These are phyloP conservation scores for Hydrozoanthus tunicans DNA, from an alignment of 64 coral and sea anemone species.

Conservation along the genomic window DNA sequence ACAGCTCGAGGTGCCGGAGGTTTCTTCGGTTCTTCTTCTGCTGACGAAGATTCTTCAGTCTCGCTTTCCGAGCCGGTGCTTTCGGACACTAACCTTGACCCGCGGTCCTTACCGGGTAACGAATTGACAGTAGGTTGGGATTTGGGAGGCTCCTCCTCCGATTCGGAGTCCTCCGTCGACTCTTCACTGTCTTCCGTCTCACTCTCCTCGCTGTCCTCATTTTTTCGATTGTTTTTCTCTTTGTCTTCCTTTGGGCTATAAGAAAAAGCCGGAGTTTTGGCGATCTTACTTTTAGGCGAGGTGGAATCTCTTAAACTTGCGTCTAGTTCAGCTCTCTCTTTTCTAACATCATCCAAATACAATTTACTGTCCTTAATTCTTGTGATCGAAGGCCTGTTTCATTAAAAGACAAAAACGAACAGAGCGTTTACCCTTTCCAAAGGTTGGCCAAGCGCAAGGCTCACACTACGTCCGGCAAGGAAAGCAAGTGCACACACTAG, in stretches of 20 bases:
- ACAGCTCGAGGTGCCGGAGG: conserved; percentile 14
- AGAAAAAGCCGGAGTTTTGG: conserved; percentile 33
- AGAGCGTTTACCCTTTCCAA: conserved; percentile 25
- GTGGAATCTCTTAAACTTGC: conserved; percentile 45
- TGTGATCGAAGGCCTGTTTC: conserved; percentile 53
- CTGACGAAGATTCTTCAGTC: conserved; percentile 45
- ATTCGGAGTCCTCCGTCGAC: conserved; percentile 42
- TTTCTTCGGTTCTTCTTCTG: not conserved
- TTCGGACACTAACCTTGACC: conserved; percentile 11
- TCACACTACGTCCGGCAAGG: not conserved
- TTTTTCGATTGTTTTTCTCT: conserved; percentile 55
- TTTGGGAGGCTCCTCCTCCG: conserved; percentile 31
- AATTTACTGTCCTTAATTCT: conserved; percentile 62
- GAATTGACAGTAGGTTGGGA: conserved; percentile 49
- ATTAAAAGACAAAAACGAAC: conserved; percentile 10
- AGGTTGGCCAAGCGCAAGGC: not conserved
- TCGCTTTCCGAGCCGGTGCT: conserved; percentile 36
- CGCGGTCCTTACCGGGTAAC: not conserved
- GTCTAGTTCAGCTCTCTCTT: conserved; percentile 46
- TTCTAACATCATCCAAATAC: conserved; percentile 55
- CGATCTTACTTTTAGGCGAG: conserved; percentile 44
- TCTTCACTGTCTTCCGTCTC: conserved; percentile 58
- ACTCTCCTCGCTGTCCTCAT: conserved; percentile 47
- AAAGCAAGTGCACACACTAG: conserved; percentile 4
- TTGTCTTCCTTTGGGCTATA: conserved; percentile 59